A percentile compares a stretch with the other conserved stretches of the same genome.
Conservation (phyloP, 2,797 vertebrate genomes). For the Anas bahamensis region DNA sequence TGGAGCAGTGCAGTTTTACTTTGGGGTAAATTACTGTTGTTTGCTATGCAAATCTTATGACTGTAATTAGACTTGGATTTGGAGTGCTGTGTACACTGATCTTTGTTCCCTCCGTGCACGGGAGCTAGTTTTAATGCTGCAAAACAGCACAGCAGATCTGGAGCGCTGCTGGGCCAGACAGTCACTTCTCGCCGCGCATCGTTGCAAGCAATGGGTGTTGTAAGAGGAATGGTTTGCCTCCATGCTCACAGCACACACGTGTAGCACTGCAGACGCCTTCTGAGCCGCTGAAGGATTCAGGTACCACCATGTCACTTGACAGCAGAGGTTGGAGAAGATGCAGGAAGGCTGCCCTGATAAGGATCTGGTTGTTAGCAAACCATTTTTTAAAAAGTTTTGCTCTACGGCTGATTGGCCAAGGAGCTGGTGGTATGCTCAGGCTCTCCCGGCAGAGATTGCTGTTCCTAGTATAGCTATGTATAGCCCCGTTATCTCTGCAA, state of each 20-base stretch:
- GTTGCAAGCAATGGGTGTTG: not conserved
- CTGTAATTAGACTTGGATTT: conserved; percentile 69
- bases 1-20: not conserved
- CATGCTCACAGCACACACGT: not conserved
- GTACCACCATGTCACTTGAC: not conserved
- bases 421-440: conserved; percentile 18
- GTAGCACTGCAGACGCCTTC: not conserved
- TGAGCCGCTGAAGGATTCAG: not conserved
- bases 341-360: not conserved
- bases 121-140: conserved; percentile 40
- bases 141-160: not conserved
- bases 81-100: conserved; percentile 50
- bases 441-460: conserved; percentile 24
- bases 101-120: conserved; percentile 31
- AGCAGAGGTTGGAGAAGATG: not conserved
- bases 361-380: not conserved
- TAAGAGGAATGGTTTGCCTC: not conserved
- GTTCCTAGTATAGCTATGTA: conserved; percentile 58
- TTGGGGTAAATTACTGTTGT: conserved; percentile 39
- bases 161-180: not conserved
- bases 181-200: not conserved
- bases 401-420: not conserved
- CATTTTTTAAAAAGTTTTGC: not conserved
- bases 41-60: conserved; percentile 67
- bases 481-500: conserved; percentile 62